Base-by-base conservation (phyloP, 2,888 invertebrate species). In the Clusia tigrina region DNA sequence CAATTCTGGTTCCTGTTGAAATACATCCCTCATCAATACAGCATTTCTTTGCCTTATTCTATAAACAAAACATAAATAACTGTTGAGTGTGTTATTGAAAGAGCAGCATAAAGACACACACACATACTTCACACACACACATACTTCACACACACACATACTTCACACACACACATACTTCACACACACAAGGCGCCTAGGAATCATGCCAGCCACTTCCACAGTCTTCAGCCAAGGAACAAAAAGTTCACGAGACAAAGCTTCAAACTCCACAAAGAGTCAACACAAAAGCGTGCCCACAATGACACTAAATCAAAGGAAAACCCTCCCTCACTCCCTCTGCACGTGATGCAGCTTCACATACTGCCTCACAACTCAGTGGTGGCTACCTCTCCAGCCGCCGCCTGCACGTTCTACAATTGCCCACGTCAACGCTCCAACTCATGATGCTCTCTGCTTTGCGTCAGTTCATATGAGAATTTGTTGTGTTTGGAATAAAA, bases 401-500 rank as follows among this genome's bases (percentile, higher is more conserved):
- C n/a, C n/a, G n/a, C n/a, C n/a, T 32, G 5, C 32, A 5, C 12
- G 6, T 32, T 32, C 12, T 32, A 9, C 12, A 9, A 12, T 32
- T 32, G 5, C 32, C 32, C 32, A 32, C 32, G 12, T 32, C 32
- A 32, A 9, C 5, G 12, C 32, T 32, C 32, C 32, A 32, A 32
- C 32, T 17, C 3, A n/a, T 17, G n/a, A 42, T 17, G 9, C 42
- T 15, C 3, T 42, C n/a, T 42, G 42, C 42, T 15, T n/a, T 42
- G 3, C 42, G n/a, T 42, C 9, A 42, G n/a, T 42, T 42, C 9
- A 42, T 42, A 42, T 42, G 9, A 15, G 42, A 42, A 42, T 12
- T 54, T n/a, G n/a, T 25, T 54, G 26, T 25, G 32, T 6, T 54
- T 54, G 54, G 32, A 54, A 54, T 54, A 32, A n/a, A 5, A n/a